These are phyloP conservation scores for Aegithalos caudatus DNA, from an alignment of 2,113 vertebrate species.

Conservation along the genomic window DNA sequence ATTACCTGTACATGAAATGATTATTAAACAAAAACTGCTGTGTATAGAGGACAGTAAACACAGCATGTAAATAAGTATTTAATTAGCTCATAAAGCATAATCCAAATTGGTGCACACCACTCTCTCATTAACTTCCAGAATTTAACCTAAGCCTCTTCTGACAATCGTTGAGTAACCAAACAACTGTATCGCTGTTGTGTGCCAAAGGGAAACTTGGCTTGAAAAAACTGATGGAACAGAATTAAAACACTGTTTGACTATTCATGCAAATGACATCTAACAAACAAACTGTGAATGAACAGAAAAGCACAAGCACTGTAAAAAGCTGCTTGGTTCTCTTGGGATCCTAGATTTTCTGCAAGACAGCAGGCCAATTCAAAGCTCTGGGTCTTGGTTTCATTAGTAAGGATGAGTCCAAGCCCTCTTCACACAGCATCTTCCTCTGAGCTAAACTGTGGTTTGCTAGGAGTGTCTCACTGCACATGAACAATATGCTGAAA, in stretches of 20 bases:
- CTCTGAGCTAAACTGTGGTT: not conserved
- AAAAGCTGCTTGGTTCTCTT: not conserved
- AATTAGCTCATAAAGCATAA: constrained; percentile 45
- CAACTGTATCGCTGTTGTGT: not conserved
- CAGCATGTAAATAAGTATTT: constrained; percentile 45
- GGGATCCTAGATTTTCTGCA: constrained; percentile 7
- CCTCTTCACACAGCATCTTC: not conserved
- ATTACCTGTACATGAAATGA: not conserved
- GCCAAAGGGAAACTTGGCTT: constrained; percentile 48
- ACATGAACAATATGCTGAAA: not conserved
- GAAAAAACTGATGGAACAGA: not conserved
- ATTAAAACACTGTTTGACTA: constrained; percentile 27
- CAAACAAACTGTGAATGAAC: constrained; percentile 53
- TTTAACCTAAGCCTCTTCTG: constrained; percentile 23
- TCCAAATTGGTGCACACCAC: constrained; percentile 5
- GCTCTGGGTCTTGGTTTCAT: constrained; percentile 5
- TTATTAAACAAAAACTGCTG: not conserved
- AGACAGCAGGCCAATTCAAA: constrained; percentile 25
- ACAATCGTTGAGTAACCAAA: constrained; percentile 39
- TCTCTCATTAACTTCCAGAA: constrained; percentile 29
- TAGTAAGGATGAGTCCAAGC: not conserved
- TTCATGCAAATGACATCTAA: constrained; percentile 52
- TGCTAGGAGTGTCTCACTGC: not conserved
- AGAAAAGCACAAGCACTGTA: not conserved
- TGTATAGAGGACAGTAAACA: not conserved